phyloP scores from a whole-genome alignment of 2,797 vertebrate species.

The Pipistrellus kuhlii region DNA sequence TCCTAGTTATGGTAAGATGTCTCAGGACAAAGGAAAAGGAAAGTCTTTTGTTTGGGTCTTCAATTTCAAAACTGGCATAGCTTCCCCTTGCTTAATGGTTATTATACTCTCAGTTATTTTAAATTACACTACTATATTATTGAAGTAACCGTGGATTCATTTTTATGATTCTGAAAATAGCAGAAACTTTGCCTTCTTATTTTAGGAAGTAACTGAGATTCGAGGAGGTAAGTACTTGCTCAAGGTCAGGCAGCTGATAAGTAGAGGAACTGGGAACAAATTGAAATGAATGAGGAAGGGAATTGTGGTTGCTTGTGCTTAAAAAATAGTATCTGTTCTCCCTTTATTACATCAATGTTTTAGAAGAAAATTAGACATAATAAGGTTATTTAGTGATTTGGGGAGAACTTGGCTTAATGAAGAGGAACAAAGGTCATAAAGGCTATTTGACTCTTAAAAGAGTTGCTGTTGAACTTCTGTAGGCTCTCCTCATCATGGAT shows the following conservation, averaged over 20 bases:
- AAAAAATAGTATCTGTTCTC: slow-evolving; percentile 18
- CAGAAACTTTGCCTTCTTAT: not conserved
- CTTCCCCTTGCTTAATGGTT: not conserved
- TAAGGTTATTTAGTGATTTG: not conserved
- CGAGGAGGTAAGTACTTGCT: not conserved
- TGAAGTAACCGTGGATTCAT: not conserved
- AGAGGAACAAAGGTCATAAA: not conserved
- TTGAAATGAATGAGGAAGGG: not conserved
- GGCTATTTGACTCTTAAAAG: not conserved
- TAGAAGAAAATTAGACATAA: not conserved
- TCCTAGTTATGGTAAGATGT: not conserved
- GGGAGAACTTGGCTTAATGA: not conserved
- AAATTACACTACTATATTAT: not conserved
- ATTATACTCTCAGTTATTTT: not conserved
- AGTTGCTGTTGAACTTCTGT: not conserved
- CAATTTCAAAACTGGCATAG: not conserved
- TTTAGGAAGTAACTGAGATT: slow-evolving; percentile 16
- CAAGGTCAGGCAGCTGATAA: not conserved
- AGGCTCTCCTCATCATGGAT: not conserved
- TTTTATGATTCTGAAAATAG: slow-evolving; percentile 14
- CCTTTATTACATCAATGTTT: not conserved
- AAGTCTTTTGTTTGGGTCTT: slow-evolving; percentile 36
- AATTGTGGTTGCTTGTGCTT: not conserved
- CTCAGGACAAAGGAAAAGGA: not conserved
- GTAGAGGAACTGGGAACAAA: not conserved